Base-by-base conservation (phyloP, 2,113 vertebrate genomes). In the Choloepus hoffmanni region DNA sequence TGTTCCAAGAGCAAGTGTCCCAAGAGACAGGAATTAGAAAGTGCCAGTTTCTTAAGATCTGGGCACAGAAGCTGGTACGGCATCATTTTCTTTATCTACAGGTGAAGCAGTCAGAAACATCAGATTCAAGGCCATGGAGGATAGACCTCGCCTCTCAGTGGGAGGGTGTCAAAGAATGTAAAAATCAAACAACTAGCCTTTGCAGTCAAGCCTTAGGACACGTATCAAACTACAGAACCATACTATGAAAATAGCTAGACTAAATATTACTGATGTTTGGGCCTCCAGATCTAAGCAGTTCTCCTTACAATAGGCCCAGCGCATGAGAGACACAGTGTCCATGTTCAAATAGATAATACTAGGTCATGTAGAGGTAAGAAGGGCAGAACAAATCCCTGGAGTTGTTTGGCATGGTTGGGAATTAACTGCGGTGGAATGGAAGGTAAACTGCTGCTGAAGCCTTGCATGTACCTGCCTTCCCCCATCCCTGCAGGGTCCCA, bases 241-340 rank as follows among this genome's bases (percentile, higher is more conserved):
- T n/a, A 82, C 90, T 62, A 58, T 70, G n/a, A 79, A 93, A 73
- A 95, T 62, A 73, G 45, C 24, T 89, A 48, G 72, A 67, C 68
- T 87, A 79, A 45, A 65, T 76, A 19, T 77, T 76, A 85, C 16
- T 70, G 45, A 63, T 33, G 2, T 43, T 89, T 94, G 40, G 33
- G 4, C 36, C 18, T 78, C 21, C 33, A 63, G 53, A 40, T 45
- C 43, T 18, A 90, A 70, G 30, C 23, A 33, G 43, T 43, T 84
- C 19, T 72, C 30, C 48, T 74, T 63, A 48, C 8, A 33, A 30
- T 10, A 19, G 45, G 23, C 8, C 45, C 3, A 30, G 28, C 0
- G 10, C 24, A 2, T 58, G 40, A 65, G 23, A 45, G 36, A 68
- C 50, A 19, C 50, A 30, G 26, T 48, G 5, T 45, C n/a, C 12